Evolutionary conservation across 2,888 invertebrate species (phyloP), one percentile per base, ranked within the genome.

Genomic region (Galerucella pusilla): DNA sequence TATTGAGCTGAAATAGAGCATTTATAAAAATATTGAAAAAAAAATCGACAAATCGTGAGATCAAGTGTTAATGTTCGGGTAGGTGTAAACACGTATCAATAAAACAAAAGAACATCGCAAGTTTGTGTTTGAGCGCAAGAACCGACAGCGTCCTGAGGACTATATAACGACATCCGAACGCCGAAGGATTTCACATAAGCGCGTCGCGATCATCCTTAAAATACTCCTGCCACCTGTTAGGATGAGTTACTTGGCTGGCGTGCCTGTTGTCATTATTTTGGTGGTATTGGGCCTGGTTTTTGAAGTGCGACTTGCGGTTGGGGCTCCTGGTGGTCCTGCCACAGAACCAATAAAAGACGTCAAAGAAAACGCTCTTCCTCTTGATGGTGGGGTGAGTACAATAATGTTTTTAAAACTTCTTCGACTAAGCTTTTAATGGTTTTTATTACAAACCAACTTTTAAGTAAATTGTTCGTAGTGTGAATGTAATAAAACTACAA

Each of bases 131-230:
- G 76, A 80, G 83, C 83, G 84, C 83, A 81, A 83, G 83, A 83
- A 82, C 82, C 79, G 81, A 79, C 78, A 77, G 75, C 79, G 80
- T 79, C 78, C 73, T 68, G 81, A 78, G 82, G 82, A 45, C 81
- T 85, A 85, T 85, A 84, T 83, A 85, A 82, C 84, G 80, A 75
- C 80, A 81, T 77, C 76, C 80, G 80, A 78, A 78, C 80, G 76
- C 68, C 72, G 79, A 74, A 72, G 78, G 77, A 79, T 78, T 77
- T 81, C 84, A 83, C 81, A 84, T 80, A 16, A 81, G 80, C 83
- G 84, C 83, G 83, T 79, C 84, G 83, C 81, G 83, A 82, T 82
- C 83, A 80, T 80, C 79, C 76, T 79, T 71, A 68, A 72, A 71
- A 75, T 71, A 71, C 69, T 68, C 65, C 68, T 61, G 74, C 80